Percentiles rank a stretch among this genome's conserved stretches.
Evolutionary conservation across 2,797 vertebrate genomes (phyloP).

Genomic region (Gymnoscopelus braueri): DNA sequence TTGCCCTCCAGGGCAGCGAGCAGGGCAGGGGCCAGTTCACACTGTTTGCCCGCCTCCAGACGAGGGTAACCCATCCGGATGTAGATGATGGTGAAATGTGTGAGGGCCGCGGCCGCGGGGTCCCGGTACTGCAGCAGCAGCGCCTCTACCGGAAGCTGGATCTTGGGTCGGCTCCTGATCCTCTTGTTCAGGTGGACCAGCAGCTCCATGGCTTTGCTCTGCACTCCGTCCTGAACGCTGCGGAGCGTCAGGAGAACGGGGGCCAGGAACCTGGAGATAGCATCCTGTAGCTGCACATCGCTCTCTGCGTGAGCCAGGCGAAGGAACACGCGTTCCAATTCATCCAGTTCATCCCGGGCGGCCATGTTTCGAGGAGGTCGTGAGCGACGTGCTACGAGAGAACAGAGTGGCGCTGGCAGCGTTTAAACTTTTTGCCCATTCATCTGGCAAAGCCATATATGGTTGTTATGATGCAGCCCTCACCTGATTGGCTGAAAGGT

Average conservation of each 20-base stretch:
- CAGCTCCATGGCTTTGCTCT: conserved; percentile 97
- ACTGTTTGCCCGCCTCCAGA: conserved; percentile 93
- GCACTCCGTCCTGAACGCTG: conserved; percentile 96
- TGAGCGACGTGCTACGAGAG: conserved; percentile 39
- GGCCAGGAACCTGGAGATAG: conserved; percentile 97
- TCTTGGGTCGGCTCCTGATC: conserved; percentile 96
- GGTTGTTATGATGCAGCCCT: no score
- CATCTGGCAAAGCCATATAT: no score
- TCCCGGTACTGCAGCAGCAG: conserved; percentile 97
- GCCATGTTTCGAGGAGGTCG: conserved; percentile 82
- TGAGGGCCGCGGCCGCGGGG: conserved; percentile 75
- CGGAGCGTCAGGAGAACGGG: conserved; percentile 98
- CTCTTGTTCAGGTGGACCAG: conserved; percentile 97
- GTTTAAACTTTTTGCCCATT: no score
- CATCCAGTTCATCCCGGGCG: conserved; percentile 98
- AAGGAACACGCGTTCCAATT: conserved; percentile 97
- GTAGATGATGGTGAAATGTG: conserved; percentile 99
- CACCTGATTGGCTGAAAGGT: no score
- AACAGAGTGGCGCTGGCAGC: no score
- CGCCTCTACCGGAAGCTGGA: conserved; percentile 97
- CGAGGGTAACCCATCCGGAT: conserved; percentile 99
- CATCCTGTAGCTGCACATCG: conserved; percentile 95
- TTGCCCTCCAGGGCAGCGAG: conserved; percentile 98
- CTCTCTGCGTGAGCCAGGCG: conserved; percentile 98
- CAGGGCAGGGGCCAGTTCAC: conserved; percentile 94